These are phyloP conservation scores for Glareola pratincola DNA, from an alignment of 2,113 vertebrate species.

Conservation along the genomic window DNA sequence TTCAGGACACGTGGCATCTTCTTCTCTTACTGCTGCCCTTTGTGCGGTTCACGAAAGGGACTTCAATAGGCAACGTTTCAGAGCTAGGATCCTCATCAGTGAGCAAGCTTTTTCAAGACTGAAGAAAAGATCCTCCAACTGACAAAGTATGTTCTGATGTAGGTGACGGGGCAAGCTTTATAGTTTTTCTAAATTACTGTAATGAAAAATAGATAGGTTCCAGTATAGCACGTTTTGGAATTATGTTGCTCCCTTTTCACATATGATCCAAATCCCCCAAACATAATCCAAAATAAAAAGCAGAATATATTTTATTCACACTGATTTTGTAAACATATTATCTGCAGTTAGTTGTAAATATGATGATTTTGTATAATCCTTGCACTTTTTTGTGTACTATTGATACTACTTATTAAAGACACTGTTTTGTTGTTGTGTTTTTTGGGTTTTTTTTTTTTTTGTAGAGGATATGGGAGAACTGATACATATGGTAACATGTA, in stretches of 20 bases:
- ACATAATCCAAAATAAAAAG: not conserved
- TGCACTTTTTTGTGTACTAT: not conserved
- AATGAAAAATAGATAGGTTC: not conserved
- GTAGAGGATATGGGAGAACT: not conserved
- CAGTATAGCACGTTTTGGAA: no score
- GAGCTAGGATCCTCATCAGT: not conserved
- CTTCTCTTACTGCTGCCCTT: not conserved
- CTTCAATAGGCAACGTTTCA: not conserved
- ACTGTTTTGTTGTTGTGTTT: no score
- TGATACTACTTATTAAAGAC: not conserved
- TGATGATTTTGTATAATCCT: not conserved
- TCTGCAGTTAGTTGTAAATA: not conserved
- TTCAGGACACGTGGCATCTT: not conserved
- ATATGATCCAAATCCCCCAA: not conserved
- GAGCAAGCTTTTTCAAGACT: not conserved
- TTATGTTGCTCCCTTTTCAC: not conserved
- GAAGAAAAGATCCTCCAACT: not conserved
- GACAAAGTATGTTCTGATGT: no score
- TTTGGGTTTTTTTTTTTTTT: not conserved
- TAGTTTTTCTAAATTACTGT: not conserved
- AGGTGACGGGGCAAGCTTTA: not conserved
- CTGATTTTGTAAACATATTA: not conserved
- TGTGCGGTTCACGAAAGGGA: not conserved
- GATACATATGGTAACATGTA: not conserved
- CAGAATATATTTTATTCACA: fast-evolving